Conservation (phyloP, 2,113 vertebrate species). For the Bos javanicus region DNA sequence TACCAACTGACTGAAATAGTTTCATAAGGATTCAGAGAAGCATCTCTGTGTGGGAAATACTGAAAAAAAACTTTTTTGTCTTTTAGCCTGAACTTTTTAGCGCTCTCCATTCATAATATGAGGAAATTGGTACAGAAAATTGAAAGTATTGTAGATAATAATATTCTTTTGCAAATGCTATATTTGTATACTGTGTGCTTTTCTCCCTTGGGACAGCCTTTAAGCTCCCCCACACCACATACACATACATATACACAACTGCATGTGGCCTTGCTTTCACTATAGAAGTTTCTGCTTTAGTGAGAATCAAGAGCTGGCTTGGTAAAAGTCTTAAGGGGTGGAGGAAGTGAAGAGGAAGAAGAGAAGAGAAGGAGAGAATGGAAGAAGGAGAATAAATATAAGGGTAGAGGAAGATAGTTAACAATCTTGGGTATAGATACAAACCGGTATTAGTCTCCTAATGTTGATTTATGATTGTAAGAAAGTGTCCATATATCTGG, state of each 20-base stretch:
- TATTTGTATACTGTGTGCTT: background rate
- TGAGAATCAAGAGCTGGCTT: background rate
- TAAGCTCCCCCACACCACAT: background rate
- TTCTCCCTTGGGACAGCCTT: background rate
- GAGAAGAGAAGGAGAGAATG: background rate
- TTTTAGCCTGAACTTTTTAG: background rate
- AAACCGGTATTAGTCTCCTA: background rate
- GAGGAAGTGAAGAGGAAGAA: background rate
- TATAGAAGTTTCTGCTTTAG: background rate
- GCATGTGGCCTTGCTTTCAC: background rate
- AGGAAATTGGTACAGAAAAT: background rate
- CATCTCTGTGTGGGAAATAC: background rate
- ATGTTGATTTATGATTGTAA: background rate
- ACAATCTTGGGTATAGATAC: background rate
- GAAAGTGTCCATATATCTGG: background rate
- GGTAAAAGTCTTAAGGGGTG: background rate
- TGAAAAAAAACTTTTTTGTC: background rate
- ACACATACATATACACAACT: background rate
- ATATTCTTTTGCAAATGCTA: background rate
- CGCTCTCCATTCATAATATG: background rate
- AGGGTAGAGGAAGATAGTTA: background rate
- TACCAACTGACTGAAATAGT: background rate
- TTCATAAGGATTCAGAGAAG: constrained; percentile 7
- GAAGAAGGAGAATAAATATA: background rate
- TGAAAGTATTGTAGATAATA: background rate